phyloP scores from a whole-genome alignment of 2,888 invertebrate genomes.

The Aleiodes alternator region DNA sequence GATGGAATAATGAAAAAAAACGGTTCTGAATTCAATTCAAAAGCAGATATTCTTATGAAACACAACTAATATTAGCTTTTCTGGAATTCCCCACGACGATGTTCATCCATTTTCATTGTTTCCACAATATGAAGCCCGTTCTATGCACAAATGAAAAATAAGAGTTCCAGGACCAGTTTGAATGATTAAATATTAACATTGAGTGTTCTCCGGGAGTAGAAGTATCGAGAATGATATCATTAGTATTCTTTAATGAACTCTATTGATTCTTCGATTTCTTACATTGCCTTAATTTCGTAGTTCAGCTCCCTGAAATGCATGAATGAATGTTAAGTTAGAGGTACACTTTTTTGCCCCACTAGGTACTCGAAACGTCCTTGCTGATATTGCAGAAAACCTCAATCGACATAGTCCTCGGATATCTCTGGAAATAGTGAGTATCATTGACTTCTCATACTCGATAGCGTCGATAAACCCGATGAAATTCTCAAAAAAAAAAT shows the following conservation, averaged over 20 bases:
- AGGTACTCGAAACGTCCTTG: background rate
- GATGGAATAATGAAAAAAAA: background rate
- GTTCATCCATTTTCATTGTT: too few relatives aligned
- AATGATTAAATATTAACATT: background rate
- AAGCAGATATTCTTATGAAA: too few relatives aligned
- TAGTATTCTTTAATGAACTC: too few relatives aligned
- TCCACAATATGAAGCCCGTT: too few relatives aligned
- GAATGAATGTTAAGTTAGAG: background rate
- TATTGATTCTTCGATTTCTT: too few relatives aligned
- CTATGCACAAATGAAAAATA: too few relatives aligned
- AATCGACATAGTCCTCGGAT: constrained; percentile 1
- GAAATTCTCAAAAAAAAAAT: background rate
- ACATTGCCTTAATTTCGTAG: background rate
- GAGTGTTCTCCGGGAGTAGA: too few relatives aligned
- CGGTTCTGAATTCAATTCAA: background rate
- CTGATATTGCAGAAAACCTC: constrained; percentile 5
- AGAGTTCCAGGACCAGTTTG: constrained; percentile 4
- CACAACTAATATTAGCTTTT: too few relatives aligned
- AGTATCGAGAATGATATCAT: too few relatives aligned
- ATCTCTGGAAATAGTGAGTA: constrained; percentile 2
- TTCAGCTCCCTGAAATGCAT: background rate
- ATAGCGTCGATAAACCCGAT: background rate
- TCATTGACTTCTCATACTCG: background rate
- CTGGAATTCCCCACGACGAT: too few relatives aligned
- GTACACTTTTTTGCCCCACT: background rate